These are phyloP conservation scores for Rutpela maculata DNA, from an alignment of 2,888 invertebrate genomes.

Conservation along the genomic window DNA sequence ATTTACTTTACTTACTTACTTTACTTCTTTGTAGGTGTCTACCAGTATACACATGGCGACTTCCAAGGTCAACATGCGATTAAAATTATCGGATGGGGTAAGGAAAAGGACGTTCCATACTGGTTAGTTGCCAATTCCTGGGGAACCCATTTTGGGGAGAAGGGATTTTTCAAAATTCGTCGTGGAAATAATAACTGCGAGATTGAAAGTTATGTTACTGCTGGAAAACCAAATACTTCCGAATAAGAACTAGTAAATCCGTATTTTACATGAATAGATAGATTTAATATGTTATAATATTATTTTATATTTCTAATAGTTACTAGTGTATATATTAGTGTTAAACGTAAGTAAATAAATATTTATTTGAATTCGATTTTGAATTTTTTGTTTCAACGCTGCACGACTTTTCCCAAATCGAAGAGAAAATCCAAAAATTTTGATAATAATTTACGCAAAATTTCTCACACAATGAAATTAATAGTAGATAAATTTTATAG, in stretches of 20 bases:
- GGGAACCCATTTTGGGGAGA: constrained; percentile 8
- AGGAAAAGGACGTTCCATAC: constrained; percentile 12
- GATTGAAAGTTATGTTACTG: neutral
- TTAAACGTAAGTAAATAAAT: neutral
- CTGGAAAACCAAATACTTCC: neutral
- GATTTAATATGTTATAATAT: neutral
- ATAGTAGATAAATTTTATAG: too few species aligned
- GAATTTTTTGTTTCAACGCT: too few species aligned
- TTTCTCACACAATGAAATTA: too few species aligned
- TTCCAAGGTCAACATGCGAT: neutral
- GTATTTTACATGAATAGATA: neutral
- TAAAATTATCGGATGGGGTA: constrained; percentile 25
- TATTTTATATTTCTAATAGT: neutral
- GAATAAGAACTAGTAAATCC: neutral
- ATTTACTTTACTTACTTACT: too few species aligned
- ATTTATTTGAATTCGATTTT: neutral
- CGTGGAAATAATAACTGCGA: neutral
- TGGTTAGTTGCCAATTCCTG: constrained; percentile 14
- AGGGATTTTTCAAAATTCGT: constrained; percentile 31
- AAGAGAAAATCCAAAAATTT: too few species aligned
- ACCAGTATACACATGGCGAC: neutral
- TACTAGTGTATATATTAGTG: neutral
- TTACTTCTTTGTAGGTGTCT: neutral
- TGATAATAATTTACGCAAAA: too few species aligned
- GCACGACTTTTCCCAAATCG: too few species aligned